Conservation (phyloP, 2,888 invertebrate genomes). For the Trachelus iudaicus region DNA sequence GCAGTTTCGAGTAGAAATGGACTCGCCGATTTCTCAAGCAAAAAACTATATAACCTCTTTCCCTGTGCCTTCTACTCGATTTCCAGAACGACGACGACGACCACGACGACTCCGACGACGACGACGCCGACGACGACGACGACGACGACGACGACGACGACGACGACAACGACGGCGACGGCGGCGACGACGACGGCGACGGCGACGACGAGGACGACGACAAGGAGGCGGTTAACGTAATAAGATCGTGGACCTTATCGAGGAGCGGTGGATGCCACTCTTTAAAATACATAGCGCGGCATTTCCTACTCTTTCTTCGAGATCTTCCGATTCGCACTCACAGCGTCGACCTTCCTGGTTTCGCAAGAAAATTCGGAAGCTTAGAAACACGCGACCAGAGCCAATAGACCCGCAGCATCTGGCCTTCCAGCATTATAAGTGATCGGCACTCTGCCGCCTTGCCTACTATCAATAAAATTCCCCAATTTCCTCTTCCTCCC, state of each 20-base stretch:
- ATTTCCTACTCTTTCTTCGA: neutral
- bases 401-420: neutral
- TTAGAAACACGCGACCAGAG: neutral
- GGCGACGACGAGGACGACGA: neutral
- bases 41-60: neutral
- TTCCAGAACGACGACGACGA: constrained; percentile 8
- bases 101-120: constrained; percentile 2
- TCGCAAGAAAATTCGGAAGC: neutral
- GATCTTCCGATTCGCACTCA: neutral
- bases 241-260: neutral
- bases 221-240: neutral
- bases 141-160: neutral
- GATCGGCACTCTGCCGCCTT: neutral
- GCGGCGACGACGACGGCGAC: neutral
- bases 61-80: neutral
- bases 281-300: neutral
- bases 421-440: neutral
- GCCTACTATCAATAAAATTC: neutral
- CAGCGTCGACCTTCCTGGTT: neutral
- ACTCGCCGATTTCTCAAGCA: neutral
- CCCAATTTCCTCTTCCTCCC: neutral
- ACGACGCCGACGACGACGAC: neutral
- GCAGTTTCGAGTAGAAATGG: neutral
- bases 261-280: neutral
- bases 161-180: neutral